These are phyloP conservation scores for Aethes cnicana DNA, from an alignment of 2,888 invertebrate genomes.

Conservation along the genomic window DNA sequence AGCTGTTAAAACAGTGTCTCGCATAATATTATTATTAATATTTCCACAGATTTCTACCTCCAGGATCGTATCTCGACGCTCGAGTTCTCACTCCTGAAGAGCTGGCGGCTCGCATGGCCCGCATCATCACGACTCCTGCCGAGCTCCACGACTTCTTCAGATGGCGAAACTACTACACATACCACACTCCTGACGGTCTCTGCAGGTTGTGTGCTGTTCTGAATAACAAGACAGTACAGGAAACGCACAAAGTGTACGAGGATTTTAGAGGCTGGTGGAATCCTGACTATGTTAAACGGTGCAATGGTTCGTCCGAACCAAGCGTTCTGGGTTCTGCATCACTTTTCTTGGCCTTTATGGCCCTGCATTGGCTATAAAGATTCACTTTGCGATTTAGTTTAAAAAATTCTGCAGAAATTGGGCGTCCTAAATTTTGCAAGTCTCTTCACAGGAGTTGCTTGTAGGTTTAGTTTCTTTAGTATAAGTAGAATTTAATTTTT, in stretches of 20 bases:
- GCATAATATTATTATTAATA: no score
- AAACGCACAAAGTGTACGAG: not conserved
- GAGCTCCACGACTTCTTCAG: slow-evolving; percentile 7
- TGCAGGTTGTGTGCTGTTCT: slow-evolving; percentile 1
- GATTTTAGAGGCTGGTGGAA: slow-evolving; percentile 3
- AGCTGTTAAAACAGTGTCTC: no score
- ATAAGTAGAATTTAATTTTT: no score
- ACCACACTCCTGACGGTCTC: not conserved
- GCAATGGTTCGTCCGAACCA: no score
- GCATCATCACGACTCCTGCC: not conserved
- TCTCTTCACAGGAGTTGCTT: no score
- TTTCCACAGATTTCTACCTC: slow-evolving; percentile 9
- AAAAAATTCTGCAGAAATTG: no score
- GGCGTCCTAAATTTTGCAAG: no score
- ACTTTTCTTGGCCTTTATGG: no score
- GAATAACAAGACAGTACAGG: not conserved
- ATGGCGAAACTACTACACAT: slow-evolving; percentile 19
- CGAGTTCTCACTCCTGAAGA: slow-evolving; percentile 10
- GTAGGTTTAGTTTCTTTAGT: no score
- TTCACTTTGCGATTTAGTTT: no score
- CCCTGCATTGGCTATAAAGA: no score
- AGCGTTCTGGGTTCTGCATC: no score
- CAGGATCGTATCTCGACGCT: slow-evolving; percentile 28
- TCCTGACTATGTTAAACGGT: not conserved
- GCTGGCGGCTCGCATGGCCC: slow-evolving; percentile 2